These are phyloP conservation scores for Schizopygopsis pylzovi DNA, from an alignment of 2,797 vertebrate species.

Conservation along the genomic window DNA sequence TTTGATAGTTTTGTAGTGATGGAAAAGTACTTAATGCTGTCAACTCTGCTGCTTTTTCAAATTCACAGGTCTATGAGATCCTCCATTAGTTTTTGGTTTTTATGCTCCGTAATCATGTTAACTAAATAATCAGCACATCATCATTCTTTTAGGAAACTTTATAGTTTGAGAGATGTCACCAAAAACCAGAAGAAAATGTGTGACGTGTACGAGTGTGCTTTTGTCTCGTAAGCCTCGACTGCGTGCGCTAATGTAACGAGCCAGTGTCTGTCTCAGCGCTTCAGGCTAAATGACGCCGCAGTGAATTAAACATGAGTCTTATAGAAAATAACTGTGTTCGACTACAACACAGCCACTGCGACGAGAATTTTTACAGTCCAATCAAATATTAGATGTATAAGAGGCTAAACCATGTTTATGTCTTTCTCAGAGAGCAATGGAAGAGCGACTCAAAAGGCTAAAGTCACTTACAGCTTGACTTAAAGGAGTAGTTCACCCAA, in stretches of 20 bases:
- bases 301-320: conserved; percentile 76
- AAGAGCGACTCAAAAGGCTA: not conserved
- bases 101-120: not conserved
- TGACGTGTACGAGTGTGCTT: not conserved
- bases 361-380: conserved; percentile 51
- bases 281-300: conserved; percentile 69
- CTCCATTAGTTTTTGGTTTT: not conserved
- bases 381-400: not conserved
- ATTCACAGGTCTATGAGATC: not conserved
- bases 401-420: conserved; percentile 24
- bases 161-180: not conserved
- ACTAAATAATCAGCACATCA: no score
- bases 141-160: not conserved
- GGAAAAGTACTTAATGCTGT: not conserved
- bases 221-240: not conserved
- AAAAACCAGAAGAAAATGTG: not conserved
- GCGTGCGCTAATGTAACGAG: not conserved
- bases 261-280: conserved; percentile 69
- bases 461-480: not conserved
- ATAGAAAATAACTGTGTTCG: conserved; percentile 73
- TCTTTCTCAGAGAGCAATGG: conserved; percentile 56
- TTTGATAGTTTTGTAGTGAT: not conserved
- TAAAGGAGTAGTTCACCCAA: not conserved
- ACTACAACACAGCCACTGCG: conserved; percentile 67
- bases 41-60: conserved; percentile 9